A percentile compares a stretch with the other conserved stretches of the same genome.
phyloP scores from a whole-genome alignment of 2,888 invertebrate genomes.

The Rhagonycha fulva region DNA sequence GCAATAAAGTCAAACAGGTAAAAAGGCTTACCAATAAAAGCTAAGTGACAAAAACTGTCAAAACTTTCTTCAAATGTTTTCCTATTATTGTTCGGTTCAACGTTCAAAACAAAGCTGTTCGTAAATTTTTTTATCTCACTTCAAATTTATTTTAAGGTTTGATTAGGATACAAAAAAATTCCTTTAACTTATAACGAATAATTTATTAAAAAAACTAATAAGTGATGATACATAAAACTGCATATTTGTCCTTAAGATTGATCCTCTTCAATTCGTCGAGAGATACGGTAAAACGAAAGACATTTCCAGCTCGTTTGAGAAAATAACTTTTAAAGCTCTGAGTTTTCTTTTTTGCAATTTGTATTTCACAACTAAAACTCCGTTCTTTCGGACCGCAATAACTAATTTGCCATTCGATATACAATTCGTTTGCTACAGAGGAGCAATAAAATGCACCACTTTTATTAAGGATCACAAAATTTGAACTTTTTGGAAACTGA shows the following conservation, averaged over 20 bases:
- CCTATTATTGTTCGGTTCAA: too few species aligned
- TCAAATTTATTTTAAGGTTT: not conserved
- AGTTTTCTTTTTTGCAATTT: slow-evolving; percentile 20
- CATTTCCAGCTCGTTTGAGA: slow-evolving; percentile 17
- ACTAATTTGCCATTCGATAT: slow-evolving; percentile 23
- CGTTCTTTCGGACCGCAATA: slow-evolving; percentile 26
- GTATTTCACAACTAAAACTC: slow-evolving; percentile 23
- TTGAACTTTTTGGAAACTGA: slow-evolving; percentile 22
- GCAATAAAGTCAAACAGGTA: too few species aligned
- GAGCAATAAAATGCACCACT: slow-evolving; percentile 25
- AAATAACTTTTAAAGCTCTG: slow-evolving; percentile 14
- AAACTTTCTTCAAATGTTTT: too few species aligned
- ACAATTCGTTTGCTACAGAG: slow-evolving; percentile 10
- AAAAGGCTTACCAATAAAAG: too few species aligned
- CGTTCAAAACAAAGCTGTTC: too few species aligned
- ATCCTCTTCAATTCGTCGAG: slow-evolving; percentile 15
- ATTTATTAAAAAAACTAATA: slow-evolving; percentile 1
- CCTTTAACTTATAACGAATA: not conserved
- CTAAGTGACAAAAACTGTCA: too few species aligned
- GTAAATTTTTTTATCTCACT: too few species aligned
- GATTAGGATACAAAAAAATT: not conserved
- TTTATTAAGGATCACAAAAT: slow-evolving; percentile 19
- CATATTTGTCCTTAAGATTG: slow-evolving; percentile 22
- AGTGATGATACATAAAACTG: slow-evolving; percentile 7
- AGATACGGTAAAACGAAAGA: slow-evolving; percentile 9